Evolutionary conservation across 2,113 vertebrate genomes (phyloP).

Genomic region (Limanda limanda): DNA sequence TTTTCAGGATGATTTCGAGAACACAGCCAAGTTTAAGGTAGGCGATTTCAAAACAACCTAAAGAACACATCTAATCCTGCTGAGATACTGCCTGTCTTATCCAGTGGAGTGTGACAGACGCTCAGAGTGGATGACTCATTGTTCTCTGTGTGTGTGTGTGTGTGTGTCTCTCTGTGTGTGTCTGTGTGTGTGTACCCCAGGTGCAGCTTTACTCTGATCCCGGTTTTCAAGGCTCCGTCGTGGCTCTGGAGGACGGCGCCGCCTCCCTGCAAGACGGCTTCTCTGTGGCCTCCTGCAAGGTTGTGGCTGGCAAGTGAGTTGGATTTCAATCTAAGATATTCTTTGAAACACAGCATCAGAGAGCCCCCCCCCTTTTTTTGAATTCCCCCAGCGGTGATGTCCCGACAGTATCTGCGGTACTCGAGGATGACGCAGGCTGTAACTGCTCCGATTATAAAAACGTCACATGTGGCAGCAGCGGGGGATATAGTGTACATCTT

Average conservation of each 20-base stretch:
- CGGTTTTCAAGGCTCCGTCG: conserved; percentile 85
- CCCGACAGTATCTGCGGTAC: not conserved
- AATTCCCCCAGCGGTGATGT: not conserved
- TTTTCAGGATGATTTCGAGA: conserved; percentile 76
- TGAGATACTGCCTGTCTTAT: not conserved
- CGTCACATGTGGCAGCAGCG: not conserved
- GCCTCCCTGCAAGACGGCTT: conserved; percentile 83
- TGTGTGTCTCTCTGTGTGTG: conserved; percentile 18
- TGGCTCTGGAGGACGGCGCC: conserved; percentile 81
- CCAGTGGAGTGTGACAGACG: not conserved
- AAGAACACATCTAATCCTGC: not conserved
- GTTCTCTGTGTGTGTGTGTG: not conserved
- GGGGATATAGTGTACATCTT: not conserved
- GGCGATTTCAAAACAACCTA: not conserved
- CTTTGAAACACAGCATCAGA: not conserved
- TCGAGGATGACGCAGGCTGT: not conserved
- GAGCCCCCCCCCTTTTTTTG: not conserved
- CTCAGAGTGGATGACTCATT: conserved; percentile 38
- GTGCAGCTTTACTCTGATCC: conserved; percentile 93
- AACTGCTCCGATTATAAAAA: conserved; percentile 14
- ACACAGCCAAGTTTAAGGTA: conserved; percentile 78
- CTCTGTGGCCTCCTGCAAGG: conserved; percentile 87
- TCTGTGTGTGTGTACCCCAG: conserved; percentile 74
- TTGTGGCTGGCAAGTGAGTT: conserved; percentile 88
- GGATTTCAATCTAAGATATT: not conserved